Conservation (phyloP, 2,797 vertebrate species). For the Kryptopterus vitreolus region DNA sequence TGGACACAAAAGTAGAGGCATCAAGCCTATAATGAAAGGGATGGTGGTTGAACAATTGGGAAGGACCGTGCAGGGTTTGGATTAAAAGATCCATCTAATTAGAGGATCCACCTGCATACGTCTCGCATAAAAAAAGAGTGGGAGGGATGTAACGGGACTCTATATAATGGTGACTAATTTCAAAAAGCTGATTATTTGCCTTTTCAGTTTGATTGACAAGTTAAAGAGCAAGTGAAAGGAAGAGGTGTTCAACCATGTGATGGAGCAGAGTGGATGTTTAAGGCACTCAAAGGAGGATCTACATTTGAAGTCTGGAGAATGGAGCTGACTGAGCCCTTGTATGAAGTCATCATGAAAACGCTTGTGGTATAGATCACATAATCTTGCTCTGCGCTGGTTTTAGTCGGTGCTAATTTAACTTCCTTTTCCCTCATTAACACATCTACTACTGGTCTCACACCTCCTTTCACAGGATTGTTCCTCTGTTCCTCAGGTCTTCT, state of each 20-base stretch:
- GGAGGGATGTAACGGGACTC: conserved; percentile 45
- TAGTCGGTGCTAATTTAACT: conserved; percentile 40
- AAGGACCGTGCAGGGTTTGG: conserved; percentile 53
- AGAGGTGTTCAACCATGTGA: conserved; percentile 44
- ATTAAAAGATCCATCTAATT: conserved; percentile 66
- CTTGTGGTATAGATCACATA: conserved; percentile 8
- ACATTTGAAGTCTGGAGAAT: conserved; percentile 38
- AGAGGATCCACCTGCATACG: conserved; percentile 56
- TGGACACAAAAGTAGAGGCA: conserved; percentile 64
- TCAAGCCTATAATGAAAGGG: conserved; percentile 64
- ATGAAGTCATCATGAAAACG: conserved; percentile 37
- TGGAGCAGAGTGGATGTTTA: conserved; percentile 17
- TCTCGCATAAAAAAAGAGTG: conserved; percentile 43
- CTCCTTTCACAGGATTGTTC: conserved; percentile 41
- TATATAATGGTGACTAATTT: conserved; percentile 54
- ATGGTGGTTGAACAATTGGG: conserved; percentile 56
- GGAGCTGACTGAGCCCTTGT: conserved; percentile 27
- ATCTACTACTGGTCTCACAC: conserved; percentile 38
- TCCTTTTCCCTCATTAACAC: conserved; percentile 52
- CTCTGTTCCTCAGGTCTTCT: conserved; percentile 46
- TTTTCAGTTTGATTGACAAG: conserved; percentile 55
- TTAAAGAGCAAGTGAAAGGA: conserved; percentile 34
- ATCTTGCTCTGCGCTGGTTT: conserved; percentile 31
- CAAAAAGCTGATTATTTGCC: conserved; percentile 56
- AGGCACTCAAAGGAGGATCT: conserved; percentile 33